Conservation (phyloP, 2,797 vertebrate species). For the Serranus cabrilla region DNA sequence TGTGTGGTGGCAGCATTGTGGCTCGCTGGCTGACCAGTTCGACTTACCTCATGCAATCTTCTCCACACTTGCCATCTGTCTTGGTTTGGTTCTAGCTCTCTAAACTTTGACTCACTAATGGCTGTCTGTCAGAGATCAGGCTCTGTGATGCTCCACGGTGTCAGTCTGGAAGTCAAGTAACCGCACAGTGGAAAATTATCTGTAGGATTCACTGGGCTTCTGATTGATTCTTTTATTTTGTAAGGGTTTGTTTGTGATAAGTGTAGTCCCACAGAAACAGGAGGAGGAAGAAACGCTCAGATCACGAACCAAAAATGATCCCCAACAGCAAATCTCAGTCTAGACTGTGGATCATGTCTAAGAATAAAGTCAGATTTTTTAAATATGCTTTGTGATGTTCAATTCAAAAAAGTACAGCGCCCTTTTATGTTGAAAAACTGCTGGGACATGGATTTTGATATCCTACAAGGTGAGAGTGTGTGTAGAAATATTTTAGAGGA, state of each 20-base stretch:
- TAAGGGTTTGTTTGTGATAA: not conserved
- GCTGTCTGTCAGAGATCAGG: constrained; percentile 21
- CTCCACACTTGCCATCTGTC: constrained; percentile 40
- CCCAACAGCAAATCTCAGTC: not conserved
- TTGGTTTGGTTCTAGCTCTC: constrained; percentile 1
- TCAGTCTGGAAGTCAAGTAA: constrained; percentile 12
- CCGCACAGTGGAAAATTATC: not conserved
- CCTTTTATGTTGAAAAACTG: too few species aligned
- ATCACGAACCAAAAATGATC: not conserved
- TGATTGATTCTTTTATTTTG: not conserved
- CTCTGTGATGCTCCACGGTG: not conserved
- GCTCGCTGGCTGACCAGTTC: constrained; percentile 1
- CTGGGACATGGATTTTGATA: too few species aligned
- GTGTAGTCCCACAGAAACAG: not conserved
- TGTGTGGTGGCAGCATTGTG: constrained; percentile 3
- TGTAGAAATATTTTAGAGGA: too few species aligned
- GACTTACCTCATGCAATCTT: constrained; percentile 10
- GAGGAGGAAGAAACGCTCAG: not conserved
- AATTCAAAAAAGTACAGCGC: not conserved
- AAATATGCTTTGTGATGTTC: not conserved
- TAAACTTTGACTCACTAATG: constrained; percentile 16
- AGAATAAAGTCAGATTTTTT: not conserved
- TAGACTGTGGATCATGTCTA: not conserved
- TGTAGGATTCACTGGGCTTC: not conserved
- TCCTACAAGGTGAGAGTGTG: too few species aligned